Evolutionary conservation across 2,888 invertebrate species (phyloP).

Genomic region (Ochropleura plecta): DNA sequence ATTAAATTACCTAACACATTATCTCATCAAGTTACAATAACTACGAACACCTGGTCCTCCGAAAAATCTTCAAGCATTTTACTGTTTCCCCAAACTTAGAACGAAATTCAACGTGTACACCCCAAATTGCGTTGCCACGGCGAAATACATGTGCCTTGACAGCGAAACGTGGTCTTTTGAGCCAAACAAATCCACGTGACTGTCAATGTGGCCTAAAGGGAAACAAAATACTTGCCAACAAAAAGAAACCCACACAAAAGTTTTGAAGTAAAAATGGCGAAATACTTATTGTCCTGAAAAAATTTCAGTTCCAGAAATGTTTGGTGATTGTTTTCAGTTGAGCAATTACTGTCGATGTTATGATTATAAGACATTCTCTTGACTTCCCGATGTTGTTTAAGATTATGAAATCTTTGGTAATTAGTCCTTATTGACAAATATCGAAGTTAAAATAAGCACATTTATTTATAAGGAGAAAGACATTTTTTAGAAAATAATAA

Average conservation of each 20-base stretch:
- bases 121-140: neutral
- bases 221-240: neutral
- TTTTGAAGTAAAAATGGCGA: slow-evolving; percentile 14
- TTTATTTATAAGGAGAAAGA: too few species aligned
- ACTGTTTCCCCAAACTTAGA: slow-evolving; percentile 23
- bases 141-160: slow-evolving; percentile 36
- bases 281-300: slow-evolving; percentile 9
- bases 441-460: neutral
- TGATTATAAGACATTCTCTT: neutral
- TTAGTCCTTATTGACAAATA: neutral
- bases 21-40: slow-evolving; percentile 22
- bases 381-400: neutral
- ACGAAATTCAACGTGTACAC: slow-evolving; percentile 13
- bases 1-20: slow-evolving; percentile 4
- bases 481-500: too few species aligned
- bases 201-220: slow-evolving; percentile 22
- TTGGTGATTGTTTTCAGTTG: neutral
- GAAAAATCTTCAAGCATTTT: neutral
- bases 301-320: slow-evolving; percentile 7
- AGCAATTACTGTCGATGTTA: neutral
- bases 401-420: neutral
- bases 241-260: slow-evolving; percentile 32
- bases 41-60: neutral
- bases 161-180: slow-evolving; percentile 2
- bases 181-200: slow-evolving; percentile 42